Evolutionary conservation across 1,140 invertebrate genomes (phyloP).

Genomic region (Ladona fulva): DNA sequence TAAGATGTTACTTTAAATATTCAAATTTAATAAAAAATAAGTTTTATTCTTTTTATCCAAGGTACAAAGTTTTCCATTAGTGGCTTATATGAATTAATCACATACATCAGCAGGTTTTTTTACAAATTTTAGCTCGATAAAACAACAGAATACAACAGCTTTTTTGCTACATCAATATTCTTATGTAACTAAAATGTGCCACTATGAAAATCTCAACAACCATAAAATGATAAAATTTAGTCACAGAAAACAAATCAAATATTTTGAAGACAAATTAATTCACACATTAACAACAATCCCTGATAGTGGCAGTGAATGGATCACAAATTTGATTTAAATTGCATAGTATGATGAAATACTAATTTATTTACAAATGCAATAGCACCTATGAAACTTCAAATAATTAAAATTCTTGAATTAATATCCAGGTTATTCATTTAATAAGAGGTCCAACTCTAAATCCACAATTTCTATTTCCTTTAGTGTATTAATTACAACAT

Average conservation of each 20-base stretch:
- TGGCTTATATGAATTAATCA: too few relatives aligned
- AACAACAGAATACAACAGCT: too few relatives aligned
- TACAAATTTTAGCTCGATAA: too few relatives aligned
- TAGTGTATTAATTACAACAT: conserved; percentile 81
- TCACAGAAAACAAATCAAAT: neutral
- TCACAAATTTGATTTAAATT: neutral
- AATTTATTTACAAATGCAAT: neutral
- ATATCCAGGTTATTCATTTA: neutral
- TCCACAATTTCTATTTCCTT: neutral
- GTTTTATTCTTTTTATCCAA: too few relatives aligned
- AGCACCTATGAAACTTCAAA: neutral
- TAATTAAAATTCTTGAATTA: neutral
- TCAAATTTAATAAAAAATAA: too few relatives aligned
- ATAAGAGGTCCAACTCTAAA: neutral
- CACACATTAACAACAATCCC: neutral
- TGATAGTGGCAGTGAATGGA: neutral
- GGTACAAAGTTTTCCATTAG: too few relatives aligned
- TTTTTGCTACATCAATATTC: too few relatives aligned
- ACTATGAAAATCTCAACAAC: too few relatives aligned
- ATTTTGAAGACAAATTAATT: neutral
- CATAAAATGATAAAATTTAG: neutral
- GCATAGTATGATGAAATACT: neutral
- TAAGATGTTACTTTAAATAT: too few relatives aligned
- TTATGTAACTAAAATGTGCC: too few relatives aligned
- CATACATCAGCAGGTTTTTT: too few relatives aligned